Conservation (phyloP, 2,888 invertebrate species). For the Sturmia bella region DNA sequence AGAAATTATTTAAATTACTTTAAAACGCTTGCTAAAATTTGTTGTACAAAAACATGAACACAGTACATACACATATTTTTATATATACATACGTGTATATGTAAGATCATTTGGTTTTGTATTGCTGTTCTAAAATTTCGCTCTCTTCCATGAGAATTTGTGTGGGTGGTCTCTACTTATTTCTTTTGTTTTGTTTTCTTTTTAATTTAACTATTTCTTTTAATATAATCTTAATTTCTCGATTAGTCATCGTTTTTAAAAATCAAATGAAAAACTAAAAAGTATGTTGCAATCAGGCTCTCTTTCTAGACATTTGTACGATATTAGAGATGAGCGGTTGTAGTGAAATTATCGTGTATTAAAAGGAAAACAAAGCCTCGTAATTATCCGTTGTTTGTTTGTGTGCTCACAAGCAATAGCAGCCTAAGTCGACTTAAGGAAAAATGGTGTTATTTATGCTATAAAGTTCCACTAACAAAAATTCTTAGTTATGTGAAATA, state of each 20-base stretch:
- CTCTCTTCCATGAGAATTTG: constrained; percentile 37
- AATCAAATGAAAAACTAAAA: constrained; percentile 8
- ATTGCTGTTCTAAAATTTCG: constrained; percentile 2
- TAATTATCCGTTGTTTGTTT: no score
- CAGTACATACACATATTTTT: background rate
- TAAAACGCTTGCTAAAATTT: no score
- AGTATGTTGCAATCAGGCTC: constrained; percentile 9
- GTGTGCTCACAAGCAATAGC: no score
- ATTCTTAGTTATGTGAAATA: no score
- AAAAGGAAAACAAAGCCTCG: no score
- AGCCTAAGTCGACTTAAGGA: no score
- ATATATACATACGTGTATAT: background rate
- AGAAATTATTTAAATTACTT: no score
- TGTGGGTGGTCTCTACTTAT: constrained; percentile 38
- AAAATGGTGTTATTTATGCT: no score
- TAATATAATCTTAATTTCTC: constrained; percentile 47
- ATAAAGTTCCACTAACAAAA: no score
- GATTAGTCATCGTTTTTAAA: constrained; percentile 51
- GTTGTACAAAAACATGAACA: background rate
- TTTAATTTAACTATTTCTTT: constrained; percentile 17
- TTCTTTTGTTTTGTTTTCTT: constrained; percentile 15
- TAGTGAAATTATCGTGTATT: no score
- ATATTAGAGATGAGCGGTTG: background rate
- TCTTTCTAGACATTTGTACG: background rate
- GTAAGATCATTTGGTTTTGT: no score